Evolutionary conservation across 2,113 vertebrate genomes (phyloP).

Genomic region (Ploceus nigricollis): DNA sequence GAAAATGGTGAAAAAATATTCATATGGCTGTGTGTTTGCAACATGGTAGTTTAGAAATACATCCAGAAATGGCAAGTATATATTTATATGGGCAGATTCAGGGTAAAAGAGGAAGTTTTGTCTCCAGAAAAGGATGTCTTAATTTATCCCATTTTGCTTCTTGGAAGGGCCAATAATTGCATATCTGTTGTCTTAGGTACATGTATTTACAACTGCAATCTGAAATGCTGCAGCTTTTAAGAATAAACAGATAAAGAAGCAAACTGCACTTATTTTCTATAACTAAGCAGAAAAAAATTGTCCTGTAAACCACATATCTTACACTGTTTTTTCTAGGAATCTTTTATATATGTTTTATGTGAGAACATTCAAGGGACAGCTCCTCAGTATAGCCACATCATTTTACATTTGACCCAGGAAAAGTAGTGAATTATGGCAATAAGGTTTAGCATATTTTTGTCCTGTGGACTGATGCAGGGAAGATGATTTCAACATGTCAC

Average conservation of each 20-base stretch:
- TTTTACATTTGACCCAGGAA: not conserved
- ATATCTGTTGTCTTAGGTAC: not conserved
- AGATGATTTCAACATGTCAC: not conserved
- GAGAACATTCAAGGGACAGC: not conserved
- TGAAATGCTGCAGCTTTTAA: not conserved
- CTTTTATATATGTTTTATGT: not conserved
- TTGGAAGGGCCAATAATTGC: not conserved
- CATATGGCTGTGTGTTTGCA: not conserved
- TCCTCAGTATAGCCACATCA: not conserved
- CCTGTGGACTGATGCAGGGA: not conserved
- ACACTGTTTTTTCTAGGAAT: not conserved
- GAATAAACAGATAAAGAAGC: not conserved
- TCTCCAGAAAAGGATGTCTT: not conserved
- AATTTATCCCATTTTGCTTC: not conserved
- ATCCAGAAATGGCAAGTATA: not conserved
- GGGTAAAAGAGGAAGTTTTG: not conserved
- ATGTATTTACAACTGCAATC: not conserved
- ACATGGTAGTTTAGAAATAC: not conserved
- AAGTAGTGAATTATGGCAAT: not conserved
- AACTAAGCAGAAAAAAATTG: not conserved
- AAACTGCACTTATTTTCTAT: not conserved
- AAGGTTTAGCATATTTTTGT: not conserved
- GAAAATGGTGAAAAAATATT: not conserved
- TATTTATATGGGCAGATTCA: not conserved
- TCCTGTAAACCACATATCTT: not conserved